These are phyloP conservation scores for Ceratosolen solmsi DNA, from an alignment of 1,140 invertebrate genomes.

Conservation along the genomic window DNA sequence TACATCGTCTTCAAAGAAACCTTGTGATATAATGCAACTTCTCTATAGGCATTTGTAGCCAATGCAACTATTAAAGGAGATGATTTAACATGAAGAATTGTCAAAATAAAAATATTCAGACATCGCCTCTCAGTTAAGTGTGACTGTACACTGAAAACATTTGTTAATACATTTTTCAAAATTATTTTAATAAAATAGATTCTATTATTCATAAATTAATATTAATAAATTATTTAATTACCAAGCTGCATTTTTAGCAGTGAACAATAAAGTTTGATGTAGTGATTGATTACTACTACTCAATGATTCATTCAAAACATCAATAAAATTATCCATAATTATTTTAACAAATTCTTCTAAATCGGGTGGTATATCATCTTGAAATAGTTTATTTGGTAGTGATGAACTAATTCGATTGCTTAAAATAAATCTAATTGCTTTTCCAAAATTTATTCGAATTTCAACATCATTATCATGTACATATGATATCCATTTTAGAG, in stretches of 20 bases:
- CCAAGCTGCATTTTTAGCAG: conserved; percentile 74
- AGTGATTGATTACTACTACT: conserved; percentile 72
- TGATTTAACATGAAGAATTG: conserved; percentile 77
- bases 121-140: conserved; percentile 73
- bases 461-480: conserved; percentile 63
- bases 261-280: conserved; percentile 74
- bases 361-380: conserved; percentile 61
- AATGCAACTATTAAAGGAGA: conserved; percentile 71
- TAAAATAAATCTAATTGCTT: conserved; percentile 62
- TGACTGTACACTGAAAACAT: conserved; percentile 61
- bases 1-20: conserved; percentile 78
- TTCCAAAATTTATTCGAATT: conserved; percentile 64
- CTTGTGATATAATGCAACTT: conserved; percentile 76
- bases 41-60: conserved; percentile 76
- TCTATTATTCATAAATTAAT: conserved; percentile 4
- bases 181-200: neutral
- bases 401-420: conserved; percentile 62
- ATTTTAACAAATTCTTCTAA: conserved; percentile 73
- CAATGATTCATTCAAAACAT: conserved; percentile 72
- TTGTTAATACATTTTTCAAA: conserved; percentile 45
- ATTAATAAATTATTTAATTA: conserved; percentile 50
- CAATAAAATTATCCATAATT: conserved; percentile 73
- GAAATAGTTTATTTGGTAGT: conserved; percentile 51
- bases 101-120: conserved; percentile 66
- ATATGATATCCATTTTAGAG: conserved; percentile 67